Conservation (phyloP, 2,888 invertebrate genomes). For the Dyspetes luteomarginatus region DNA sequence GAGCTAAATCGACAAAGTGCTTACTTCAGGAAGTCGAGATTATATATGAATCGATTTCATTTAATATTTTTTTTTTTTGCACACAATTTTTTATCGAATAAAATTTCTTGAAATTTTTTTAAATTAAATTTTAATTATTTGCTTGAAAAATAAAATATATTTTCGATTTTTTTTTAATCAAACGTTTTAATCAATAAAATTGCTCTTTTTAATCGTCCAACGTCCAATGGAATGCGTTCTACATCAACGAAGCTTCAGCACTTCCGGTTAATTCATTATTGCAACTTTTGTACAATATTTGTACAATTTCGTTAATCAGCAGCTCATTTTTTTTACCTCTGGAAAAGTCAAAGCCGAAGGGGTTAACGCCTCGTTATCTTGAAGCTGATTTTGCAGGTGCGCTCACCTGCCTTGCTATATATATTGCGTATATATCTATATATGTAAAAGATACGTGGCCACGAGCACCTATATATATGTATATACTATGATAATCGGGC, state of each 20-base stretch:
- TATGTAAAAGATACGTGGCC: constrained; percentile 16
- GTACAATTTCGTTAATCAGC: not conserved
- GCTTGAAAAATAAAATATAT: too few relatives aligned
- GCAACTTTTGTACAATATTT: not conserved
- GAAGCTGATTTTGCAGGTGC: constrained; percentile 45
- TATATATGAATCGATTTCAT: constrained; percentile 1
- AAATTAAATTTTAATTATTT: too few relatives aligned
- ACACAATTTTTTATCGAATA: not conserved
- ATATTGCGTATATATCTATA: not conserved
- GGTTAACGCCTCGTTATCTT: constrained; percentile 54
- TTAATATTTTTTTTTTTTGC: not conserved
- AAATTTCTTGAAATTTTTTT: too few relatives aligned
- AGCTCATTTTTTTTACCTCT: constrained; percentile 16
- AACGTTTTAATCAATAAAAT: not conserved
- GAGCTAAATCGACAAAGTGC: constrained; percentile 43
- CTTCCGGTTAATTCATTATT: not conserved
- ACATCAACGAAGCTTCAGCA: not conserved
- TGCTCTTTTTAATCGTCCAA: not conserved
- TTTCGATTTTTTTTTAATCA: too few relatives aligned
- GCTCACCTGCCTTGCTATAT: constrained; percentile 13
- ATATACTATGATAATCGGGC: constrained; percentile 34
- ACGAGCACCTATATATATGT: not conserved
- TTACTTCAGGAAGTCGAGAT: constrained; percentile 14
- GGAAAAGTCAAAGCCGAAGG: constrained; percentile 19
- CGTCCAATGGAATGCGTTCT: not conserved